These are phyloP conservation scores for Drosophila cracens DNA, from an alignment of 2,888 invertebrate species.

Conservation along the genomic window DNA sequence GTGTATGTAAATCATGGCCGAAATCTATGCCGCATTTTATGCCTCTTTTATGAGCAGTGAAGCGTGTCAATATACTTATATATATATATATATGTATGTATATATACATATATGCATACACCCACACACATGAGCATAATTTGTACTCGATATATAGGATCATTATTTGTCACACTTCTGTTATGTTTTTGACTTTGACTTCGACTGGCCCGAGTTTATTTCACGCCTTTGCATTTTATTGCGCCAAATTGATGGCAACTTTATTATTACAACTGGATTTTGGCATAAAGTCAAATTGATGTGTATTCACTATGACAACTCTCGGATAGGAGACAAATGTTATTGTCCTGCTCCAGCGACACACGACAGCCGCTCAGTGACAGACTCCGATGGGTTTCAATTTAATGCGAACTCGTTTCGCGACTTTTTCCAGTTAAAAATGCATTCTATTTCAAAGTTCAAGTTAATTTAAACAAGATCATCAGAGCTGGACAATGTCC, in stretches of 20 bases:
- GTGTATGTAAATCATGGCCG: constrained; percentile 1
- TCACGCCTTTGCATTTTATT: constrained; percentile 49
- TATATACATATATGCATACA: neutral
- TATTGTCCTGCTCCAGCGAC: neutral
- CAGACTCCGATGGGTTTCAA: neutral
- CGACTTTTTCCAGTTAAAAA: neutral
- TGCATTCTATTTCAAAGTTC: neutral
- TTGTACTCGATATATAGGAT: neutral
- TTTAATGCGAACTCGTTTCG: neutral
- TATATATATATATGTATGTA: no score
- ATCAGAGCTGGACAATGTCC: neutral
- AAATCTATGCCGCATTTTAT: constrained; percentile 19
- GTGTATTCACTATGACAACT: constrained; percentile 5
- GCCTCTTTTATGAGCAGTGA: constrained; percentile 26
- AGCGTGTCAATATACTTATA: constrained; percentile 16
- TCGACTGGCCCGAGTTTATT: constrained; percentile 37
- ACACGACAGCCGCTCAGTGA: neutral
- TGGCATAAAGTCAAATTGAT: constrained; percentile 54
- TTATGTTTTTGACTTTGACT: neutral
- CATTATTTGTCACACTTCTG: constrained; percentile 4
- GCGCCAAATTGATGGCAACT: constrained; percentile 64
- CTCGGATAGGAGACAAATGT: constrained; percentile 1
- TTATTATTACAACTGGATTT: constrained; percentile 65
- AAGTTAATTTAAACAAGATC: neutral
- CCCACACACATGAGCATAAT: neutral